Percentiles rank a stretch among this genome's conserved stretches.
phyloP scores from a whole-genome alignment of 2,797 vertebrate genomes.

The Corythornis leucogaster region DNA sequence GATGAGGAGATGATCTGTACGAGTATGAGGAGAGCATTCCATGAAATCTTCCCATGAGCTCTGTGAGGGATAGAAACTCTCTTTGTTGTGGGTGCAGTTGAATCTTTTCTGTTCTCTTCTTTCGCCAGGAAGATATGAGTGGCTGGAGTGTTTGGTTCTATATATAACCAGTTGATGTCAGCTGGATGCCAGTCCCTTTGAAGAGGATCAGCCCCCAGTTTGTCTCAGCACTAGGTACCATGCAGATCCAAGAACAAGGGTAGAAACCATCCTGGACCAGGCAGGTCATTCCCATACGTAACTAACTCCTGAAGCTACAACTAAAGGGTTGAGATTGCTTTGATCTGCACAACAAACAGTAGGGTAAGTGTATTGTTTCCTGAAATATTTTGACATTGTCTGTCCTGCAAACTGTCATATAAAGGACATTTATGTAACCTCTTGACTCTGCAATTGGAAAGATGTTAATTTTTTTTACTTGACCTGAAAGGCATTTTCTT shows the following conservation, averaged over 20 bases:
- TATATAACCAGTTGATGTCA: constrained; percentile 95
- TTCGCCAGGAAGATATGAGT: constrained; percentile 86
- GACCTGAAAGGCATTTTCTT: constrained; percentile 9
- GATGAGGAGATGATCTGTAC: not conserved
- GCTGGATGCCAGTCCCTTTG: constrained; percentile 89
- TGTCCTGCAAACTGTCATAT: constrained; percentile 45
- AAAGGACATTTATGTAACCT: constrained; percentile 26
- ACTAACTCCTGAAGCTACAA: constrained; percentile 66
- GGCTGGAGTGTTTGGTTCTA: constrained; percentile 91
- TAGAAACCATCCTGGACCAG: constrained; percentile 77
- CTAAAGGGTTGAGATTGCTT: constrained; percentile 54
- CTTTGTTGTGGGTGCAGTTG: constrained; percentile 65
- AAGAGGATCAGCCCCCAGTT: constrained; percentile 81
- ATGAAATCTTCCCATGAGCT: constrained; percentile 26
- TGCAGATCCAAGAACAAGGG: constrained; percentile 77
- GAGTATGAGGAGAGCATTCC: not conserved
- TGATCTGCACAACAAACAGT: constrained; percentile 53
- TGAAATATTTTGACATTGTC: constrained; percentile 69
- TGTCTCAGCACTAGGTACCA: constrained; percentile 79
- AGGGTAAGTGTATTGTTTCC: constrained; percentile 79
- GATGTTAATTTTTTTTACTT: constrained; percentile 36
- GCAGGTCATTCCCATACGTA: constrained; percentile 71
- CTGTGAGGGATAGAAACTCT: constrained; percentile 6
- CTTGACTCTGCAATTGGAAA: constrained; percentile 38
- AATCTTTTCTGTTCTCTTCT: constrained; percentile 75